Evolutionary conservation across 2,797 vertebrate species (phyloP).

Genomic region (Amniataba percoides): DNA sequence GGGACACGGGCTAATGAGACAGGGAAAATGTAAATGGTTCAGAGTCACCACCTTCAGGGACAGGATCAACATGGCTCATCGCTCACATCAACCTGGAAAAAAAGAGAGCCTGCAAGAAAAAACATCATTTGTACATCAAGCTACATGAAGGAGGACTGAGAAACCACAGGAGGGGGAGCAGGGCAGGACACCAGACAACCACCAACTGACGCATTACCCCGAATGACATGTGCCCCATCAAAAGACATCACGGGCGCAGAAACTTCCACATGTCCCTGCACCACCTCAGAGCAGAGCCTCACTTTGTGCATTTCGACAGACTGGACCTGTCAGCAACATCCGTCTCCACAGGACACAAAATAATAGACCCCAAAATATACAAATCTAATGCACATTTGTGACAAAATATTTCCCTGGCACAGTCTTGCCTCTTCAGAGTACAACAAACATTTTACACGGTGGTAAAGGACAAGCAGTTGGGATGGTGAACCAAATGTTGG

Average conservation of each 20-base stretch:
- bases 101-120: background rate
- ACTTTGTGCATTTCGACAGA: no score
- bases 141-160: background rate
- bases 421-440: no score
- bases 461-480: no score
- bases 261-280: background rate
- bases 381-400: no score
- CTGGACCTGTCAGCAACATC: no score
- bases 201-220: background rate
- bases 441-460: no score
- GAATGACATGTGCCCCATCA: background rate
- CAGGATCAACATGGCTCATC: conserved; percentile 23
- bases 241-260: no score
- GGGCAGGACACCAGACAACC: background rate
- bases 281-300: background rate
- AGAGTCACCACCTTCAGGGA: conserved; percentile 25
- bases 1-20: conserved; percentile 8
- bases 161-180: conserved; percentile 5
- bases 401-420: no score
- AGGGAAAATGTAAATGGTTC: conserved; percentile 15
- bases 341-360: no score
- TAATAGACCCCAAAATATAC: no score
- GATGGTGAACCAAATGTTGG: no score
- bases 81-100: background rate
- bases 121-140: background rate